These are phyloP conservation scores for Eublepharis macularius DNA, from an alignment of 2,113 vertebrate genomes.

Conservation along the genomic window DNA sequence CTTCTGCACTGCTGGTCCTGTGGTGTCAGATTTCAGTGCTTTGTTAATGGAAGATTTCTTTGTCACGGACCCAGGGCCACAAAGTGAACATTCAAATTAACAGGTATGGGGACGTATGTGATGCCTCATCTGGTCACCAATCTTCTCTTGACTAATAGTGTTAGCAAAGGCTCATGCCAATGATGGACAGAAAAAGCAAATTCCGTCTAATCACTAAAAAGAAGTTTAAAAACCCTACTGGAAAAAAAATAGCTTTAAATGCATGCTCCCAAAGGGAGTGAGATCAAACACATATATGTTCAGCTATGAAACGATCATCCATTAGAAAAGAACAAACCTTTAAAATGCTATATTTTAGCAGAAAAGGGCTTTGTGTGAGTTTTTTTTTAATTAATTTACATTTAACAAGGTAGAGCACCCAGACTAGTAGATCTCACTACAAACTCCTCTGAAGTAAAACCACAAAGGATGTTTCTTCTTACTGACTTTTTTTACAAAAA, in stretches of 20 bases:
- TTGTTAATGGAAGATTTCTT: background rate
- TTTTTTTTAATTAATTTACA: slow-evolving; percentile 1
- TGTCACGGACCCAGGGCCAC: accelerated
- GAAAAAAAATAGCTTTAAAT: background rate
- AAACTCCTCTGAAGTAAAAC: slow-evolving; percentile 70
- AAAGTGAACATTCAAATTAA: background rate
- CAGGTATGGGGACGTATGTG: accelerated
- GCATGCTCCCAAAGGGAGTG: slow-evolving; percentile 21
- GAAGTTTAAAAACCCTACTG: slow-evolving; percentile 23
- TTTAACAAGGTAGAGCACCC: slow-evolving; percentile 55
- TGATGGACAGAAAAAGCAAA: background rate
- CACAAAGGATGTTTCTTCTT: slow-evolving; percentile 77
- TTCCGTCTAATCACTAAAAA: slow-evolving; percentile 21
- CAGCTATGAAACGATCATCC: slow-evolving; percentile 41
- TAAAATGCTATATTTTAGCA: slow-evolving; percentile 57
- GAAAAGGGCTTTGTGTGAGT: slow-evolving; percentile 49
- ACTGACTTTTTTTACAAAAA: slow-evolving; percentile 52
- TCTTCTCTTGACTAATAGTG: background rate
- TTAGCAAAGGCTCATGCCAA: background rate
- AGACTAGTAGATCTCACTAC: slow-evolving; percentile 58
- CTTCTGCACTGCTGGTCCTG: accelerated
- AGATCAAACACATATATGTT: slow-evolving; percentile 42
- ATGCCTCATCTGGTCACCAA: background rate
- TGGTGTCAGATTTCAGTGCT: background rate
- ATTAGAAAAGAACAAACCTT: slow-evolving; percentile 61